Evolutionary conservation across 2,113 vertebrate genomes (phyloP).

Genomic region (Oxygymnocypris stewartii): DNA sequence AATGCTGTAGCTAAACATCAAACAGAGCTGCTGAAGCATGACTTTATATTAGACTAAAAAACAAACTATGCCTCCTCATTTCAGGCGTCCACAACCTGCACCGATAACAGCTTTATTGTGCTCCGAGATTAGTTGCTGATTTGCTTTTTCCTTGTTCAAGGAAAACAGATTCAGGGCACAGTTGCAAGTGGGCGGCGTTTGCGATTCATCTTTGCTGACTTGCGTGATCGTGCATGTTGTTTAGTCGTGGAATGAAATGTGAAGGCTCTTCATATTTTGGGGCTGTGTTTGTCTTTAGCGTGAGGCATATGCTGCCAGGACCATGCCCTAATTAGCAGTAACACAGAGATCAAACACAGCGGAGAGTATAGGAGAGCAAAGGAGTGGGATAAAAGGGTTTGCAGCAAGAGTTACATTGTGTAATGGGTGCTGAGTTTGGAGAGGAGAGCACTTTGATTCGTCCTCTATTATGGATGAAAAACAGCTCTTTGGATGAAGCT

Average conservation of each 20-base stretch:
- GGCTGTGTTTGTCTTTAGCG: constrained; percentile 64
- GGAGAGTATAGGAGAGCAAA: constrained; percentile 70
- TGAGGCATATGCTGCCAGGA: constrained; percentile 73
- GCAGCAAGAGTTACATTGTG: constrained; percentile 67
- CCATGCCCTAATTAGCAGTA: constrained; percentile 75
- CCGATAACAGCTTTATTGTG: neutral
- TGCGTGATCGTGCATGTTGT: constrained; percentile 37
- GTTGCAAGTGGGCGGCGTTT: constrained; percentile 22
- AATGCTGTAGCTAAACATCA: neutral
- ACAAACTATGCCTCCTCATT: neutral
- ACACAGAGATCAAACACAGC: constrained; percentile 75
- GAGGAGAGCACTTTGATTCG: constrained; percentile 68
- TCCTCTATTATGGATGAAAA: constrained; percentile 66
- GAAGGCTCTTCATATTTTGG: constrained; percentile 59
- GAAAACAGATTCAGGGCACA: constrained; percentile 26
- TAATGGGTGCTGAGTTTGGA: constrained; percentile 64
- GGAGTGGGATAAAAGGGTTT: constrained; percentile 72
- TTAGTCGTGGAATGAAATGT: constrained; percentile 62
- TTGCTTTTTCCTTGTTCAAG: constrained; percentile 4
- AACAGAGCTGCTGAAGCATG: neutral
- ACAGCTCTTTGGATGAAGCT: constrained; percentile 62
- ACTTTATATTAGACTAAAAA: neutral
- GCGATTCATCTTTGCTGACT: constrained; percentile 64
- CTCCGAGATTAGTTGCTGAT: constrained; percentile 25
- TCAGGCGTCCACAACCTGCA: neutral